Percentiles rank a stretch among this genome's conserved stretches.
Evolutionary conservation across 2,888 invertebrate species (phyloP).

Genomic region (Belgica antarctica): DNA sequence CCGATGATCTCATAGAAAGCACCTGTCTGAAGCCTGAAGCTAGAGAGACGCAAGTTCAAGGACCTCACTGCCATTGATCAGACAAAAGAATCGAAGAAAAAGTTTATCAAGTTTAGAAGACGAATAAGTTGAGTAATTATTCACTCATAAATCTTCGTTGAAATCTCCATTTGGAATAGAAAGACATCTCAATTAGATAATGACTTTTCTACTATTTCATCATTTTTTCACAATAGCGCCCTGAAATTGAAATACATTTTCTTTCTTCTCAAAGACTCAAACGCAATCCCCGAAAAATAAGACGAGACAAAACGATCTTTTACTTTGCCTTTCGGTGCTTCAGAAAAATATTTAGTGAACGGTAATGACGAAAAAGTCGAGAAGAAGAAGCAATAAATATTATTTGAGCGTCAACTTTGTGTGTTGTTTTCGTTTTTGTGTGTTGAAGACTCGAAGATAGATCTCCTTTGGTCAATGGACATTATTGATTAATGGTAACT

Average conservation of each 20-base stretch:
- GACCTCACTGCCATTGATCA: conserved; percentile 2
- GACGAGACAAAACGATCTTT: conserved; percentile 25
- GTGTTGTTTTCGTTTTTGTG: too few species aligned
- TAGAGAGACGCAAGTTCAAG: conserved; percentile 15
- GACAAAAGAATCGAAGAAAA: background rate
- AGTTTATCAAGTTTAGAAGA: background rate
- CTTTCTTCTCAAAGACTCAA: background rate
- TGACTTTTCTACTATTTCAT: conserved; percentile 42
- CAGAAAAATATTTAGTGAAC: too few species aligned
- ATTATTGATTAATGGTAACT: conserved; percentile 42
- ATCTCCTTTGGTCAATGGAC: conserved; percentile 42
- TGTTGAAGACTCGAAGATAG: conserved; percentile 38
- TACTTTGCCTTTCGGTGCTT: background rate
- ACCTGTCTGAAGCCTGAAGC: background rate
- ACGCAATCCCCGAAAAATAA: conserved; percentile 1
- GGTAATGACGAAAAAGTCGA: conserved; percentile 36
- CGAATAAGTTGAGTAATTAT: conserved; percentile 38
- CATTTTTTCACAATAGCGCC: conserved; percentile 39
- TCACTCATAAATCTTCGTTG: conserved; percentile 38
- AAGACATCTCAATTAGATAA: conserved; percentile 42
- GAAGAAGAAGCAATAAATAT: conserved; percentile 27
- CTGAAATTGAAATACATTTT: conserved; percentile 40
- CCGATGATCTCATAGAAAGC: background rate
- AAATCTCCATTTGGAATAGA: conserved; percentile 3
- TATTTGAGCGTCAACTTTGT: background rate